Evolutionary conservation across 1,140 invertebrate species (phyloP), one percentile per base, ranked within the genome.

Genomic region (Papilio xuthus): DNA sequence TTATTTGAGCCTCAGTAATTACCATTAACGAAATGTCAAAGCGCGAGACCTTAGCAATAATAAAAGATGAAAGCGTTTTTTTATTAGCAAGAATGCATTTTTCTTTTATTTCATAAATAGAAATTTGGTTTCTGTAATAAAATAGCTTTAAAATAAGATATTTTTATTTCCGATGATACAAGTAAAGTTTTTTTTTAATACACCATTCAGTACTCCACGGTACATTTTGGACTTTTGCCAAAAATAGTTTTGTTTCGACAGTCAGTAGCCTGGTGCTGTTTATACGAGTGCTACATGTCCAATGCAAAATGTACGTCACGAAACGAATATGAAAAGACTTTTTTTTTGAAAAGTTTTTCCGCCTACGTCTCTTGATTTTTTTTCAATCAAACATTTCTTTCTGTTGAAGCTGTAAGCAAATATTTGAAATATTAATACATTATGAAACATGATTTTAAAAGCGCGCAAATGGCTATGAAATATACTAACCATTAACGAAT

Each of bases 301-400:
- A 67, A 67, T 67, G 60, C 13, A 28, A 67, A 67, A 67, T 67
- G 26, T 67, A 67, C 60, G 60, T 67, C 60, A 67, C 60, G 60
- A 67, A 67, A 67, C 60, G 60, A 67, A 67, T 67, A 67, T 67
- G 60, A 67, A 67, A 67, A 67, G 60, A 63, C 60, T 56, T 56
- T 56, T 60, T 67, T 67, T 67, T 28, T 18, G 13, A 67, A 67
- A 67, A 67, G 26, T 67, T 63, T 63, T 63, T 53, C 9, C 50
- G n/a, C 8, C 8, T 53, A 53, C 50, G n/a, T 53, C 50, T 53
- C 18, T 53, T 18, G n/a, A 12, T 4, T 53, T 53, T 60, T 53
- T 60, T 67, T 67, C 4, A 67, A 28, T 67, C 60, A 15, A 67
- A 67, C 20, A 4, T 6, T 28, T 28, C 32, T 67, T 67, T 28